Conservation (phyloP, 2,888 invertebrate species). For the Esperia sulphurella region DNA sequence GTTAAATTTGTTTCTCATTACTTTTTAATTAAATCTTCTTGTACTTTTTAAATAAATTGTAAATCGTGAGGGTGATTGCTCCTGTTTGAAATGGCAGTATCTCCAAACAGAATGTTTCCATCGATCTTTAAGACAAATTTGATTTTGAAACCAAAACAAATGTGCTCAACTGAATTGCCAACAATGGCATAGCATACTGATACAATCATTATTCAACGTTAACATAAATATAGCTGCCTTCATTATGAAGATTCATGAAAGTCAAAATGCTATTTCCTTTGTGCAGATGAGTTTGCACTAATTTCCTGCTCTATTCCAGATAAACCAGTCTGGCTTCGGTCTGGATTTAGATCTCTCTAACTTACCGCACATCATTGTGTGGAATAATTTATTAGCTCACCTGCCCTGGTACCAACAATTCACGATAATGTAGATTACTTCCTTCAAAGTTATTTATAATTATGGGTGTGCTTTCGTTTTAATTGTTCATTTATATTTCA, state of each 20-base stretch:
- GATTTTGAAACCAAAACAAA: no score
- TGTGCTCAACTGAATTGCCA: no score
- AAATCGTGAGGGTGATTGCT: neutral
- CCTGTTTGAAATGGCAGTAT: no score
- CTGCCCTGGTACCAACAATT: neutral
- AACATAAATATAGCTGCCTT: no score
- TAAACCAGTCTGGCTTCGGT: conserved; percentile 33
- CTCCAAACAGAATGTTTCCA: no score
- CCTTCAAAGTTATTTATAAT: neutral
- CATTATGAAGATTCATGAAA: conserved; percentile 13
- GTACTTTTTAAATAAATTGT: no score
- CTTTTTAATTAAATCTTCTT: no score
- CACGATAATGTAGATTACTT: neutral
- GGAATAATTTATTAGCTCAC: neutral
- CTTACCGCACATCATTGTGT: neutral
- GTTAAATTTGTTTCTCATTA: no score
- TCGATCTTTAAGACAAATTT: no score
- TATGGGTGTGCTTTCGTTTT: no score
- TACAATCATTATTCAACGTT: no score
- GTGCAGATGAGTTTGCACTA: conserved; percentile 53
- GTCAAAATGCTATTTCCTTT: conserved; percentile 53
- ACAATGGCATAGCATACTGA: no score
- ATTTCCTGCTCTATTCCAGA: conserved; percentile 50
- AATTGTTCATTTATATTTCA: conserved; percentile 6
- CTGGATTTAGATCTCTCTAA: conserved; percentile 31